Conservation (phyloP, 2,113 vertebrate genomes). For the Pycnonotus jocosus region DNA sequence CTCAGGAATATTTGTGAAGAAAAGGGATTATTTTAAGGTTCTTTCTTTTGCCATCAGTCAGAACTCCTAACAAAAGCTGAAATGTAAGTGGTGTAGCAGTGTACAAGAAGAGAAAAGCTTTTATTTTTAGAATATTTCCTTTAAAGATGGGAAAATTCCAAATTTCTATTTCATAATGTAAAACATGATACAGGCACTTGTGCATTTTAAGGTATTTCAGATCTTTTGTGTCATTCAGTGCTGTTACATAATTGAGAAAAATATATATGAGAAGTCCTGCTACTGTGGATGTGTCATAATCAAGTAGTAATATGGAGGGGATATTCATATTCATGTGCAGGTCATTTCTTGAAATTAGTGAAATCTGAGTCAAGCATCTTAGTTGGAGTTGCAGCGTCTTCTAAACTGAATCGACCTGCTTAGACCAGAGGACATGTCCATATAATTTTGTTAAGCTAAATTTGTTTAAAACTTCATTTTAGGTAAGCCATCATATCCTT, state of each 20-base stretch:
- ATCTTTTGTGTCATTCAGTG: neutral
- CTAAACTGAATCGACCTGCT: neutral
- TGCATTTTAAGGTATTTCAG: neutral
- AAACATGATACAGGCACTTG: fast-evolving
- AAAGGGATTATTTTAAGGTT: neutral
- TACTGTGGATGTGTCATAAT: neutral
- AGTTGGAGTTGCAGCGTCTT: neutral
- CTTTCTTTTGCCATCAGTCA: neutral
- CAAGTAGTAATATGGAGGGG: neutral
- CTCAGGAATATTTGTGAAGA: neutral
- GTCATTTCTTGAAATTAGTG: neutral
- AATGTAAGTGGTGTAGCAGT: neutral
- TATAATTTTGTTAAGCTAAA: neutral
- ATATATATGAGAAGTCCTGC: neutral
- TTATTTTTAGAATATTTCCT: neutral
- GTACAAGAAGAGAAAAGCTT: neutral
- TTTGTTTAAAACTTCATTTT: neutral
- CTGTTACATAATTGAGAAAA: neutral
- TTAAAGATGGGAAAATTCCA: neutral
- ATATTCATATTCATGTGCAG: neutral
- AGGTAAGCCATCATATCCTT: neutral
- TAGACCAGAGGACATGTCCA: neutral
- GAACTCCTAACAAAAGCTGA: neutral
- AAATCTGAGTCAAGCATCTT: neutral
- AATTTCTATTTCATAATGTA: neutral